These are phyloP conservation scores for Hippoglossus hippoglossus DNA, from an alignment of 2,797 vertebrate species.

Conservation along the genomic window DNA sequence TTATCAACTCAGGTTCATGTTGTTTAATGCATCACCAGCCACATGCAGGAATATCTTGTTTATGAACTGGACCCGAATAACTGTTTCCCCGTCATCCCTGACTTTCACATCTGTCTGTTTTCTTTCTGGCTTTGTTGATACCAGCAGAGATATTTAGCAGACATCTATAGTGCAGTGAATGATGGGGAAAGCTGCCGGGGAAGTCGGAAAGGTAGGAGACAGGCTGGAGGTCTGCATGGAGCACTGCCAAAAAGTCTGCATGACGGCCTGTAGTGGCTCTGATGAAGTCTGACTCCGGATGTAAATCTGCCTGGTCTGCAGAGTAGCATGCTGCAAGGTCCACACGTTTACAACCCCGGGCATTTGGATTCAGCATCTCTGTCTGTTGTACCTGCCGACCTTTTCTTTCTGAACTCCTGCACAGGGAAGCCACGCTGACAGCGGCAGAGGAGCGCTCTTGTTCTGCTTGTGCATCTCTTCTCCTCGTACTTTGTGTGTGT, in stretches of 20 bases:
- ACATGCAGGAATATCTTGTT: not conserved
- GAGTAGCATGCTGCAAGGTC: constrained; percentile 58
- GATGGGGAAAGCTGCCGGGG: constrained; percentile 61
- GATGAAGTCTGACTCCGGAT: constrained; percentile 39
- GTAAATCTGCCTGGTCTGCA: constrained; percentile 40
- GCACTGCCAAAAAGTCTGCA: constrained; percentile 59
- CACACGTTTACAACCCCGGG: constrained; percentile 35
- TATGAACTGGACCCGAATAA: constrained; percentile 1
- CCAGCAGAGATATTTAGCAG: constrained; percentile 69
- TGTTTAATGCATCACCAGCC: not conserved
- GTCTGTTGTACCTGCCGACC: constrained; percentile 33
- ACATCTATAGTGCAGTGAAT: constrained; percentile 71
- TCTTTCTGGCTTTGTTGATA: constrained; percentile 65
- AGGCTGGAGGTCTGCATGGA: constrained; percentile 70
- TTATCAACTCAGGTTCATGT: not conserved
- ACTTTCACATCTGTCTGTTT: constrained; percentile 29
- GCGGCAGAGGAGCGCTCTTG: constrained; percentile 16
- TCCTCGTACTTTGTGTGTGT: not conserved
- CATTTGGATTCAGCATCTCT: constrained; percentile 58
- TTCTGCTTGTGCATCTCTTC: constrained; percentile 28
- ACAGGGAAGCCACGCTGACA: constrained; percentile 19
- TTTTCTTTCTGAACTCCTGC: constrained; percentile 31
- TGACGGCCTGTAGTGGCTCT: constrained; percentile 51
- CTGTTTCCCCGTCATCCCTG: constrained; percentile 4
- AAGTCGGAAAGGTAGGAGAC: constrained; percentile 69